Conservation (phyloP, 2,113 vertebrate genomes). For the Nesoenas mayeri region DNA sequence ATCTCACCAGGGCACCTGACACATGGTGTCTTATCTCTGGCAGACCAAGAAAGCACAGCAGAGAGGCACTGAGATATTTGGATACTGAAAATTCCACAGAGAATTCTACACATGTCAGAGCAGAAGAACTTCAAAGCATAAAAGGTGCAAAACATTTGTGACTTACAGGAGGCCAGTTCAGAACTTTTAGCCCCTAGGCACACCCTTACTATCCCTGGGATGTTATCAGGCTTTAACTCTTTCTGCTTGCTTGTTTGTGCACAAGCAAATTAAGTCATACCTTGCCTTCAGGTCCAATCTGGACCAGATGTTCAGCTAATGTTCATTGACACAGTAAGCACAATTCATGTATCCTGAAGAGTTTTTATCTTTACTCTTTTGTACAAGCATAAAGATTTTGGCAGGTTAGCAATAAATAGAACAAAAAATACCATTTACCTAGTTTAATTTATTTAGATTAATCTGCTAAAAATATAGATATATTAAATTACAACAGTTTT, state of each 20-base stretch:
- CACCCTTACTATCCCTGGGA: neutral
- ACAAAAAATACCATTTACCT: neutral
- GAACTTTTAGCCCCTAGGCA: neutral
- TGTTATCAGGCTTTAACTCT: conserved; percentile 24
- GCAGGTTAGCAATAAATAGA: neutral
- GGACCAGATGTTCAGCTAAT: neutral
- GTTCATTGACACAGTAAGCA: neutral
- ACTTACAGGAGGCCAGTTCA: conserved; percentile 14
- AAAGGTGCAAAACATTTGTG: conserved; percentile 55
- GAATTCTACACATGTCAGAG: conserved; percentile 33
- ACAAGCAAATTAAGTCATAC: neutral
- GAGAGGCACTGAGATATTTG: neutral
- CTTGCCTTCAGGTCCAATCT: neutral
- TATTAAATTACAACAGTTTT: neutral
- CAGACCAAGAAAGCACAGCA: conserved; percentile 24
- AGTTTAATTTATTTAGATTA: neutral
- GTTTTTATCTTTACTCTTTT: neutral
- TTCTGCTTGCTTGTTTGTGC: neutral
- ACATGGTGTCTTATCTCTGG: neutral
- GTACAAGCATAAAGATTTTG: neutral
- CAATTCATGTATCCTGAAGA: neutral
- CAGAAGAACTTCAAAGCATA: neutral
- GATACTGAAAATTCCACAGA: neutral
- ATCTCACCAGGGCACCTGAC: neutral
- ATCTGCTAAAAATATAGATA: neutral